Percentiles rank a stretch among this genome's conserved stretches.
phyloP scores from a whole-genome alignment of 2,113 vertebrate genomes.

The Pardalotus punctatus region DNA sequence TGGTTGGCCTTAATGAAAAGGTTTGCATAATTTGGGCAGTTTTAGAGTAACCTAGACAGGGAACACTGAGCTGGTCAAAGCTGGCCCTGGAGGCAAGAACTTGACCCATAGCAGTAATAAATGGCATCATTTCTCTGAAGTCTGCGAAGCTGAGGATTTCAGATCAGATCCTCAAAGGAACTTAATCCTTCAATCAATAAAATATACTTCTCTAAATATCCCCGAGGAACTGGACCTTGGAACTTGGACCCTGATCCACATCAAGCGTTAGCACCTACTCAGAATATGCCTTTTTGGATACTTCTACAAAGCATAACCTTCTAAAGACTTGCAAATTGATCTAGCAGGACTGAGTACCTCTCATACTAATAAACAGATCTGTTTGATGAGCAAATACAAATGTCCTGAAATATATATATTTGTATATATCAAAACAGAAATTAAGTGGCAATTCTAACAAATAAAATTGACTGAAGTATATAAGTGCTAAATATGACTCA shows the following conservation, averaged over 20 bases:
- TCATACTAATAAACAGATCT: not conserved
- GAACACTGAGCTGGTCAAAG: not conserved
- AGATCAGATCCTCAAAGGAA: slow-evolving; percentile 27
- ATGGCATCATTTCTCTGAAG: not conserved
- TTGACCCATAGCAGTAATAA: slow-evolving; percentile 15
- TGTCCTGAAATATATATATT: not conserved
- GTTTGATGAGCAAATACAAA: not conserved
- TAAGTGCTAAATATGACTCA: not conserved
- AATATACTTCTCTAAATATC: slow-evolving; percentile 29
- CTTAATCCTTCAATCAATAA: slow-evolving; percentile 57
- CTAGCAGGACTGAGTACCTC: not conserved
- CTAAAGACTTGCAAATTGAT: not conserved
- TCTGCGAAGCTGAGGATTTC: not conserved
- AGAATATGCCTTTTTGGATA: not conserved
- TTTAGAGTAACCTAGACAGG: not conserved
- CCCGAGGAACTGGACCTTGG: not conserved
- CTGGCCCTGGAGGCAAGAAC: not conserved
- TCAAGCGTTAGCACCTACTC: not conserved
- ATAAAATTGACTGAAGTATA: not conserved
- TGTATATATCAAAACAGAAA: not conserved
- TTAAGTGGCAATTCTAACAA: not conserved
- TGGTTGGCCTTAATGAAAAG: not conserved
- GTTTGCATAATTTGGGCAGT: not conserved
- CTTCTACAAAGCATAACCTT: not conserved
- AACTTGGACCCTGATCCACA: not conserved